Percentiles rank a stretch among this genome's conserved stretches.
These are phyloP conservation scores for Smutsia gigantea DNA, from an alignment of 2,797 vertebrate genomes.

Conservation along the genomic window DNA sequence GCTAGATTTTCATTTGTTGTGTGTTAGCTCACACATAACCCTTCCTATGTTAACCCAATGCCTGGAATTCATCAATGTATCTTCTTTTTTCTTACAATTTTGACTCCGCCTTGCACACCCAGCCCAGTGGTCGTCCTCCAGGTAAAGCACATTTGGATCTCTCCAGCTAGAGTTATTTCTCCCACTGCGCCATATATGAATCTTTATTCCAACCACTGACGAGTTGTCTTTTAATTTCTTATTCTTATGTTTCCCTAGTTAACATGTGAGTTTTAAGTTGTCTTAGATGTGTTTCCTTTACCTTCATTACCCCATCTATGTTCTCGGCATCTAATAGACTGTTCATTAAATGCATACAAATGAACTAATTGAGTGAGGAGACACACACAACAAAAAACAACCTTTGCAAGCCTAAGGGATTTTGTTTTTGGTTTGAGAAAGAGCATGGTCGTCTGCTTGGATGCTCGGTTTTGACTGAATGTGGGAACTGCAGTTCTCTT, in stretches of 20 bases:
- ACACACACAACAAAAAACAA: neutral
- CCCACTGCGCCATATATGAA: neutral
- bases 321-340: conserved; percentile 42
- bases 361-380: conserved; percentile 29
- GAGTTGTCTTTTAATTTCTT: conserved; percentile 47
- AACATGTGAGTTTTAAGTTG: neutral
- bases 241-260: neutral
- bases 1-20: neutral
- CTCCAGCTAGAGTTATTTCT: neutral
- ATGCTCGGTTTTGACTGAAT: neutral
- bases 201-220: neutral
- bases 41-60: neutral
- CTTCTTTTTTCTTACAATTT: neutral
- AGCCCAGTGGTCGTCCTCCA: neutral
- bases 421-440: conserved; percentile 6
- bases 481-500: neutral
- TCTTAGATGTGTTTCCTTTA: conserved; percentile 44
- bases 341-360: neutral
- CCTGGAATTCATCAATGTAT: neutral
- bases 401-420: neutral
- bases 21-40: neutral
- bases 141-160: neutral
- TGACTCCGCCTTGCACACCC: neutral
- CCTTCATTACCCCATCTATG: neutral
- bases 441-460: neutral